phyloP scores from a whole-genome alignment of 2,113 vertebrate species.

The Chionomys nivalis region DNA sequence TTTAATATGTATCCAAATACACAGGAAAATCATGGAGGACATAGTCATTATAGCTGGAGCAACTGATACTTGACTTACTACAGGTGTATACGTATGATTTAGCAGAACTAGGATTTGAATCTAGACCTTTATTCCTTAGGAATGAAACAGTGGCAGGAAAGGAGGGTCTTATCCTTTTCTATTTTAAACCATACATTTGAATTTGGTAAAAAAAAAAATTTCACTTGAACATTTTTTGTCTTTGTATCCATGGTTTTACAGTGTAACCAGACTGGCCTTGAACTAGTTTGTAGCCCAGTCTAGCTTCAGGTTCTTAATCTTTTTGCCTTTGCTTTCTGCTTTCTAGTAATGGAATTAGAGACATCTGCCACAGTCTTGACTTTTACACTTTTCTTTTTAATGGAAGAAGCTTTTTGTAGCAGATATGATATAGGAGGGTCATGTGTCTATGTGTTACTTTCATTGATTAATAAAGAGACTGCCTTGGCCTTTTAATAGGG shows the following conservation, averaged over 20 bases:
- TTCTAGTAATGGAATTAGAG: background rate
- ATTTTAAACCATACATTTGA: constrained; percentile 40
- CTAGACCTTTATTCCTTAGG: background rate
- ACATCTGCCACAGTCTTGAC: background rate
- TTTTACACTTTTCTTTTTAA: background rate
- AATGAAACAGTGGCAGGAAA: background rate
- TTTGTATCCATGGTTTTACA: background rate
- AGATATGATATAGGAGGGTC: background rate
- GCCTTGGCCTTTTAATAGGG: too few relatives aligned
- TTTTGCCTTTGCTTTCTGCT: background rate
- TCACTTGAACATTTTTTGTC: background rate
- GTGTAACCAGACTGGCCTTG: background rate
- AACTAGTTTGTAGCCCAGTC: background rate
- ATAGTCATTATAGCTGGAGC: constrained; percentile 7
- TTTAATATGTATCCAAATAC: constrained; percentile 39
- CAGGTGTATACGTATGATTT: background rate
- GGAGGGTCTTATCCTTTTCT: background rate
- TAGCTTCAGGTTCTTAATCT: background rate
- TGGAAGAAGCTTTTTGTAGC: constrained; percentile 33
- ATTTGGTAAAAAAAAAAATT: background rate
- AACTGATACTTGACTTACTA: constrained; percentile 8
- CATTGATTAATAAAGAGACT: too few relatives aligned
- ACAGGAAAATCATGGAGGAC: background rate
- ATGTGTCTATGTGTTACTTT: too few relatives aligned
- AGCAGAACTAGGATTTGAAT: background rate